These are phyloP conservation scores for Nyctereutes procyonoides DNA, from an alignment of 2,113 vertebrate species.

Conservation along the genomic window DNA sequence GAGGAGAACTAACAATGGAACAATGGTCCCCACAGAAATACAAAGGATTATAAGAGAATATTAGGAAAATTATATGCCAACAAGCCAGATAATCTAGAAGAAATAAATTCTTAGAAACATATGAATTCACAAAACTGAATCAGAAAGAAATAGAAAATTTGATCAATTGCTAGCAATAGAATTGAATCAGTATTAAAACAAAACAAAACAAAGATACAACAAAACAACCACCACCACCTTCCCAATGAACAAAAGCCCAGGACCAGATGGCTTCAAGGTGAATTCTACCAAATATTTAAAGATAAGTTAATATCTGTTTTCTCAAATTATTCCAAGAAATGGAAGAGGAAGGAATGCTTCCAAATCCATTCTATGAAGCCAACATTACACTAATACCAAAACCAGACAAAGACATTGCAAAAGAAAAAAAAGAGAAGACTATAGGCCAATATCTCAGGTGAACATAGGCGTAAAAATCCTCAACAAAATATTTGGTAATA, in stretches of 20 bases:
- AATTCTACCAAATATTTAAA: neutral
- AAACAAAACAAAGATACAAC: neutral
- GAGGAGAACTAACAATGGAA: neutral
- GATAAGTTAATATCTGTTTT: neutral
- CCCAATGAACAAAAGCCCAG: neutral
- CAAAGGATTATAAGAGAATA: neutral
- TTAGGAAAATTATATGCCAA: neutral
- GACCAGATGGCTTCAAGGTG: neutral
- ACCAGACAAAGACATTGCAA: neutral
- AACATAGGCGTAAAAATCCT: neutral
- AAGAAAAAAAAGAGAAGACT: neutral
- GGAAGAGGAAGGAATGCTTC: neutral
- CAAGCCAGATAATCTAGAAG: neutral
- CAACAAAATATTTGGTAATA: neutral
- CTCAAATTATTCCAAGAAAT: neutral
- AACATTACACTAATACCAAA: neutral
- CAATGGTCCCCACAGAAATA: neutral
- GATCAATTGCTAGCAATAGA: neutral
- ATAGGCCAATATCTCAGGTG: neutral
- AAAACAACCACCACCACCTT: neutral
- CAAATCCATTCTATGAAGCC: neutral
- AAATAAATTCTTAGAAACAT: neutral
- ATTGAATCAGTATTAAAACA: neutral
- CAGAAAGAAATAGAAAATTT: neutral
- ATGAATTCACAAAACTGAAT: neutral